Evolutionary conservation across 2,113 vertebrate species (phyloP).

Genomic region (Sturnira hondurensis): DNA sequence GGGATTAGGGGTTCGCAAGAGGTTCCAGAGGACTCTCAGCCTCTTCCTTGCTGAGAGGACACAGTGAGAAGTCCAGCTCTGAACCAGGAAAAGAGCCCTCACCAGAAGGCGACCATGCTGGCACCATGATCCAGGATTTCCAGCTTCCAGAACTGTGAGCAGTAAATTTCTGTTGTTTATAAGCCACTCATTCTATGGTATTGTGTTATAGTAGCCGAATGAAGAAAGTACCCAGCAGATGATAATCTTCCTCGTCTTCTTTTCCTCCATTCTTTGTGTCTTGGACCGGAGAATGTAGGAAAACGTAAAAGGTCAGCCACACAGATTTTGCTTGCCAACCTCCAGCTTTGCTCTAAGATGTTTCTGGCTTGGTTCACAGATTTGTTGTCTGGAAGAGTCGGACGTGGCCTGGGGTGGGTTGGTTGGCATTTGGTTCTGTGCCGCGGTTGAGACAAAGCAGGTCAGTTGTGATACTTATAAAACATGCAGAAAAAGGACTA

Average conservation of each 20-base stretch:
- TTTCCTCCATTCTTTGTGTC: background rate
- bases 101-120: background rate
- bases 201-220: background rate
- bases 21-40: background rate
- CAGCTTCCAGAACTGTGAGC: background rate
- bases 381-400: background rate
- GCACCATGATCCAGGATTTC: background rate
- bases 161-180: background rate
- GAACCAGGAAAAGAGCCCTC: background rate
- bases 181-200: background rate
- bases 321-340: background rate
- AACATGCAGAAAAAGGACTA: background rate
- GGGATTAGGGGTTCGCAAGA: background rate
- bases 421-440: background rate
- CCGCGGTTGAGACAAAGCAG: background rate
- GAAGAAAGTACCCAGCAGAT: background rate
- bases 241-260: background rate
- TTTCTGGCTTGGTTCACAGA: background rate
- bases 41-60: fast-evolving
- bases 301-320: background rate
- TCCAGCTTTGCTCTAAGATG: background rate
- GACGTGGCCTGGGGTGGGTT: background rate
- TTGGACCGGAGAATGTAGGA: background rate
- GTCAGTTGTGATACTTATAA: background rate
- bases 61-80: background rate